Base-by-base conservation (phyloP, 2,113 vertebrate genomes). In the Progne subis region DNA sequence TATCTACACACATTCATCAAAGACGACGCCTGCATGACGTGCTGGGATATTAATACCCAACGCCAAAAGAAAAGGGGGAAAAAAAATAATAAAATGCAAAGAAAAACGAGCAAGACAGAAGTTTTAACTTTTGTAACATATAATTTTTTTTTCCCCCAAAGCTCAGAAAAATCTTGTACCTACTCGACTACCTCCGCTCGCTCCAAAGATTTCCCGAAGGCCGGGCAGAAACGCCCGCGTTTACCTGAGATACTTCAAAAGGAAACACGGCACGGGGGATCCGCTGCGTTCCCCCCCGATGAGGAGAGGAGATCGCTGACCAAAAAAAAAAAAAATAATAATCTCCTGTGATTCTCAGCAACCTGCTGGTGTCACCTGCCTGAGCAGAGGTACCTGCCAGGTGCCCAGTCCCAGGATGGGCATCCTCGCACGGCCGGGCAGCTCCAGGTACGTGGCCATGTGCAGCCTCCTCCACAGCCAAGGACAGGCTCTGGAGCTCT, bases 381-480 rank as follows among this genome's bases (percentile, higher is more conserved):
- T 89, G 92, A 10, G 9, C 37, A 23, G 39, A 57, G 31, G 78
- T 67, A 95, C 95, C 89, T 93, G 82, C 92, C 92, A 96, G 25
- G 74, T 95, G 17, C 85, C 91, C 52, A 91, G 34, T 3, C 77
- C 74, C 49, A 95, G 50, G 50, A 75, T n/a, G 50, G 65, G 87
- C 90, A 96, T 95, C 79, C 60, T 93, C 3, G 0, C 32, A 0
- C 14, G 0, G 8, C 57, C 49, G 39, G 28, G 88, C 56, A 93
- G 95, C 69, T 81, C 43, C 43, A 82, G 53, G 44, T 44, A 13
- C 20, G 81, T 44, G 41, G 83, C 79, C 63, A 57, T 52, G 69
- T 0, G 0, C 7, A 0, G 18, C 26, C 12, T 43, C 6, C 19
- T 79, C 31, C 0, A 0, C n/a, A 18, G 31, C 37, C 29, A 41